phyloP scores from a whole-genome alignment of 92 coral and sea anemone genomes.

The Galaxea fascicularis region DNA sequence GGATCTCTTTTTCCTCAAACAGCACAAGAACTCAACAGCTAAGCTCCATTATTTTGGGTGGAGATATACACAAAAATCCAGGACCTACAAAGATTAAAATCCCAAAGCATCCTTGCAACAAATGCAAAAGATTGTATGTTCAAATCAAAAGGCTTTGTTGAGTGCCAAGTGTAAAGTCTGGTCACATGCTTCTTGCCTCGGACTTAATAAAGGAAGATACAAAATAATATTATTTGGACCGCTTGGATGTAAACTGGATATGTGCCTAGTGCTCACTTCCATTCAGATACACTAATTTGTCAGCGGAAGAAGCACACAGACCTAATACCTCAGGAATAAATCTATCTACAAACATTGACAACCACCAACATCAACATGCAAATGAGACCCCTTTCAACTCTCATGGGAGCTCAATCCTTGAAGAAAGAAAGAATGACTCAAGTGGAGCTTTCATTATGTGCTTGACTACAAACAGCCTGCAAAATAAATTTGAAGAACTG shows the following conservation, averaged over 20 bases:
- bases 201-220: constrained; percentile 24
- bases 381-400: constrained; percentile 3
- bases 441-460: background rate
- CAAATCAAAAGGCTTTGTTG: constrained; percentile 59
- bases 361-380: constrained; percentile 1
- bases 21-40: constrained; percentile 47
- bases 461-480: background rate
- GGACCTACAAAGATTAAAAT: constrained; percentile 49
- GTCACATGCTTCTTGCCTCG: constrained; percentile 62
- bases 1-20: constrained; percentile 41
- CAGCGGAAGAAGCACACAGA: background rate
- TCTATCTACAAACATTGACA: constrained; percentile 1
- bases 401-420: constrained; percentile 7
- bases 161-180: constrained; percentile 48
- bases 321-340: constrained; percentile 2
- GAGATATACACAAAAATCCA: constrained; percentile 48
- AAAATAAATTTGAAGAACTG: background rate
- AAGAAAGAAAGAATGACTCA: constrained; percentile 13
- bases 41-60: constrained; percentile 34
- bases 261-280: constrained; percentile 54
- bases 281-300: constrained; percentile 4
- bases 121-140: constrained; percentile 42
- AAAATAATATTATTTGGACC: constrained; percentile 41
- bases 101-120: constrained; percentile 55
- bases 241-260: background rate